Base-by-base conservation (phyloP, 2,113 vertebrate genomes). In the Centropus bengalensis region DNA sequence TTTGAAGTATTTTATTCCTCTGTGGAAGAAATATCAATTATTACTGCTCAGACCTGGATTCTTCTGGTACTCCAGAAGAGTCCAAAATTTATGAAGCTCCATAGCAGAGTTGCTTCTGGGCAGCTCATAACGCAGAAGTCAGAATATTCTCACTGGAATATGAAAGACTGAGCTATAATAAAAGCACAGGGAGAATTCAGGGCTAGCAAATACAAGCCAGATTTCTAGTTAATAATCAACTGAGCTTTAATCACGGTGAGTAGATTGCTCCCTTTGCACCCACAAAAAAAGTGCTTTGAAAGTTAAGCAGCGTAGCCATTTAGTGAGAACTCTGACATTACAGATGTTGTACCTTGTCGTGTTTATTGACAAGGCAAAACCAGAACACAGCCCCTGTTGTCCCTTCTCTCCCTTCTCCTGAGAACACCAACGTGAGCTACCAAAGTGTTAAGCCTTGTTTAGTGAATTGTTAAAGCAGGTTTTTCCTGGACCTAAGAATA, bases 401-500 rank as follows among this genome's bases (percentile, higher is more conserved):
- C 26, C 33, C 82, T 67, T 83, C 74, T 74, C 76, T 86, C 81
- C 76, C 71, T 86, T 12, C 52, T 93, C 86, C 62, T 56, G 38
- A 84, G 79, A 91, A 14, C 79, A 94, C 63, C 79, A 71, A 71
- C 82, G 62, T 54, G 80, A 67, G 64, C 60, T 55, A 62, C 87
- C 82, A 68, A 91, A 88, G 75, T 73, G 54, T 93, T 91, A 80
- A 56, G 24, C 71, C 88, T 91, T 84, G 13, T 70, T 81, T 59
- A 82, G 76, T n/a, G 86, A 87, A 91, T 87, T 91, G 55, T 91
- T 54, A 54, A 38, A 91, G 88, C 56, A 74, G 82, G 78, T 66
- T 93, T 94, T 75, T 93, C 93, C 81, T 91, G 81, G 62, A 68
- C 93, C 89, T 82, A 88, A 44, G 66, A 89, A 86, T 78, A 83